These are phyloP conservation scores for Argynnis bischoffii DNA, from an alignment of 2,888 invertebrate species.

Conservation along the genomic window DNA sequence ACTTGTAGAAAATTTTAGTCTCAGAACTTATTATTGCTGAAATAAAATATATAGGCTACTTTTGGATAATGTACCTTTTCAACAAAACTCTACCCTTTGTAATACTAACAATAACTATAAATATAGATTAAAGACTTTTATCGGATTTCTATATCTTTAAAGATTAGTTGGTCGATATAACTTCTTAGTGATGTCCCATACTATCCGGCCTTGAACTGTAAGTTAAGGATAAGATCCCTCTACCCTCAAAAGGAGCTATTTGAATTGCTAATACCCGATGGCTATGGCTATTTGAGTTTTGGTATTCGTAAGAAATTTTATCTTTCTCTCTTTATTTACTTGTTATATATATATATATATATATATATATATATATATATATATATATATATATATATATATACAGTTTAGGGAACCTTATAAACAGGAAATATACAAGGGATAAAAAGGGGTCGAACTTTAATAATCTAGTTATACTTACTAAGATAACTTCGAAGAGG, in stretches of 20 bases:
- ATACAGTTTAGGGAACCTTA: conserved; percentile 32
- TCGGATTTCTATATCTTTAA: conserved; percentile 2
- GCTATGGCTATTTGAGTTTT: conserved; percentile 42
- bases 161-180: conserved; percentile 21
- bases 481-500: not conserved
- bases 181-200: conserved; percentile 11
- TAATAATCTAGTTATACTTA: conserved; percentile 4
- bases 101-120: no score
- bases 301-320: conserved; percentile 39
- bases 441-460: conserved; percentile 15
- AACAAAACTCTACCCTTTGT: no score
- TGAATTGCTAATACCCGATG: conserved; percentile 48
- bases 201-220: conserved; percentile 43
- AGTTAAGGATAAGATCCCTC: conserved; percentile 44
- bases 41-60: no score
- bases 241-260: conserved; percentile 45
- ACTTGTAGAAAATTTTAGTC: no score
- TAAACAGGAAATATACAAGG: conserved; percentile 22
- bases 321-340: conserved; percentile 28
- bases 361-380: no score
- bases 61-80: no score
- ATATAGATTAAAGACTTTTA: not conserved
- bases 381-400: no score
- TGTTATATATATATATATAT: no score
- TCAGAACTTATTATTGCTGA: no score